Conservation (phyloP, 2,888 invertebrate species). For the Chamaedrilus cognettii region DNA sequence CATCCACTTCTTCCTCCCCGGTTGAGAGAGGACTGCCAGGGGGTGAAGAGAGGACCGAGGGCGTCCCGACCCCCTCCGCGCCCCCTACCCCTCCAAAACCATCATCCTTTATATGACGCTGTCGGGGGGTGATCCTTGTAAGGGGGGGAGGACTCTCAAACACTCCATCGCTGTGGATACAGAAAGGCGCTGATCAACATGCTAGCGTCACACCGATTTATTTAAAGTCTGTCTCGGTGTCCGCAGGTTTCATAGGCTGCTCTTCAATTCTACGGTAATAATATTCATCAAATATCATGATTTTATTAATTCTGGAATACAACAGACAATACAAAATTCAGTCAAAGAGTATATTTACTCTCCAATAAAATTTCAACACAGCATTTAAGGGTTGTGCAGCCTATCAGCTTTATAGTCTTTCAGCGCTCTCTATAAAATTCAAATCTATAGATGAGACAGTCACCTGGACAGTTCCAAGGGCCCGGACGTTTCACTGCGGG, state of each 20-base stretch:
- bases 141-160: slow-evolving; percentile 4
- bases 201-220: too few relatives aligned
- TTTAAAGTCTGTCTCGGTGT: too few relatives aligned
- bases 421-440: not conserved
- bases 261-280: too few relatives aligned
- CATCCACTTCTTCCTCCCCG: not conserved
- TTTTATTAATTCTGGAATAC: too few relatives aligned
- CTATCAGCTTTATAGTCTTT: not conserved
- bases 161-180: slow-evolving; percentile 1
- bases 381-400: too few relatives aligned
- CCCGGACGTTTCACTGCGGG: not conserved
- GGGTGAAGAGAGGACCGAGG: too few relatives aligned
- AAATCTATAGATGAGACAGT: not conserved
- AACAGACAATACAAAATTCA: too few relatives aligned
- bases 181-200: too few relatives aligned
- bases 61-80: not conserved
- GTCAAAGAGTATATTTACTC: not conserved
- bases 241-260: too few relatives aligned
- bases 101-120: not conserved
- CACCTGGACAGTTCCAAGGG: not conserved
- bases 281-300: too few relatives aligned
- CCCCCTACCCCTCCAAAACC: not conserved
- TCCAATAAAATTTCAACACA: too few relatives aligned
- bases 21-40: not conserved
- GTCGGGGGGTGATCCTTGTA: not conserved